Evolutionary conservation across 1,140 invertebrate genomes (phyloP), one percentile per base, ranked within the genome.

Genomic region (Bombus impatiens): DNA sequence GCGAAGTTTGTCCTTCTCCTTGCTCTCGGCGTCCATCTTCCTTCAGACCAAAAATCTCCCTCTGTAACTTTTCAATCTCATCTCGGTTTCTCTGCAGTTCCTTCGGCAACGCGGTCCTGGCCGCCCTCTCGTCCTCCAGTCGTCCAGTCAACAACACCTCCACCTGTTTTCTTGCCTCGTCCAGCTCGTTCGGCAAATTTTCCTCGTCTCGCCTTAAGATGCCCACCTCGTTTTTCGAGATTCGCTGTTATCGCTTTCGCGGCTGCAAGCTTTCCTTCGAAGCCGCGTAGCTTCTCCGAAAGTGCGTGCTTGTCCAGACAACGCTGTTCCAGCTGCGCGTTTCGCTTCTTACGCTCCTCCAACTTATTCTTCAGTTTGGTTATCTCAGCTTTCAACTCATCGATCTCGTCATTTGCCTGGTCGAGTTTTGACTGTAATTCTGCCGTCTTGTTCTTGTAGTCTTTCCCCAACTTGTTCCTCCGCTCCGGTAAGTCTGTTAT

Each of bases 401-500:
- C 82, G n/a, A 88, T 75, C 42, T 93, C 88, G 5, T 83, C 82
- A 28, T 76, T 86, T 15, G 8, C 57, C 35, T 93, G 89, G 22
- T 92, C 89, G 12, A 92, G 78, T 40, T 70, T 88, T 5, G 15
- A 78, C 76, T 92, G 89, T 57, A 90, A 77, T 3, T 68, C 87
- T 13, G 37, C 35, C 12, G 86, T 28, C 32, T 89, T 90, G 4
- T 70, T 74, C 0, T 42, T 57, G 15, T 62, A 84, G 0, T 88
- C 86, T 8, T 77, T 37, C 22, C 76, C 78, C 10, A 42, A 25
- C 71, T 86, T 86, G 22, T 89, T 86, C 59, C 89, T 88, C 37
- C 89, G 72, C 67, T 93, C 88, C 32, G 93, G 68, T 57, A 92
- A 78, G 42, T 91, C 74, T 5, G 88, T 89, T 65, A 93, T 93